Conservation (phyloP, 1,140 invertebrate species). For the Samia ricini region DNA sequence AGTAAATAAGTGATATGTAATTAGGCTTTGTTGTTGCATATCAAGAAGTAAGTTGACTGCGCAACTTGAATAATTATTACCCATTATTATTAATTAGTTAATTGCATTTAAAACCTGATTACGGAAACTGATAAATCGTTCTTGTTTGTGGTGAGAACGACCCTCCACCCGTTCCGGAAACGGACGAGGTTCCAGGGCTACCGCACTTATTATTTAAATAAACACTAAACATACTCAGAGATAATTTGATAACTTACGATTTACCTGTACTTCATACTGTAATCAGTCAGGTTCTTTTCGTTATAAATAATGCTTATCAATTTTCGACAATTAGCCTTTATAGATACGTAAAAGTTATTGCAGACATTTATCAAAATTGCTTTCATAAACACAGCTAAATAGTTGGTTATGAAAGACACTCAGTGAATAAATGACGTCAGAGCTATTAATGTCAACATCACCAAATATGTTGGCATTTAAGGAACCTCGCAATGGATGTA, state of each 20-base stretch:
- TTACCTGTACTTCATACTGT: background rate
- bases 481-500: background rate
- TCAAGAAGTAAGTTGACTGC: slow-evolving; percentile 19
- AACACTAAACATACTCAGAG: background rate
- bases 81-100: slow-evolving; percentile 42
- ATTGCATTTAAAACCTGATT: slow-evolving; percentile 25
- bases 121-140: slow-evolving; percentile 37
- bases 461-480: background rate
- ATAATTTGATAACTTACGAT: background rate
- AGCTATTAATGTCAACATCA: background rate
- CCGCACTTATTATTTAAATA: background rate
- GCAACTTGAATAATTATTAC: slow-evolving; percentile 17
- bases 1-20: too few relatives aligned
- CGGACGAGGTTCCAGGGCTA: slow-evolving; percentile 36
- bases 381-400: background rate
- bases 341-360: background rate
- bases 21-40: background rate
- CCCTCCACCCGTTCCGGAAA: slow-evolving; percentile 52
- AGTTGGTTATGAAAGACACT: background rate
- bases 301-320: background rate
- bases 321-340: too few relatives aligned
- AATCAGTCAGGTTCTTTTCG: background rate
- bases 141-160: slow-evolving; percentile 57
- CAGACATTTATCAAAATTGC: background rate
- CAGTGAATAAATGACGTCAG: background rate